Evolutionary conservation across 2,797 vertebrate genomes (phyloP), one percentile per base, ranked within the genome.

Genomic region (Aselliscus stoliczkanus): DNA sequence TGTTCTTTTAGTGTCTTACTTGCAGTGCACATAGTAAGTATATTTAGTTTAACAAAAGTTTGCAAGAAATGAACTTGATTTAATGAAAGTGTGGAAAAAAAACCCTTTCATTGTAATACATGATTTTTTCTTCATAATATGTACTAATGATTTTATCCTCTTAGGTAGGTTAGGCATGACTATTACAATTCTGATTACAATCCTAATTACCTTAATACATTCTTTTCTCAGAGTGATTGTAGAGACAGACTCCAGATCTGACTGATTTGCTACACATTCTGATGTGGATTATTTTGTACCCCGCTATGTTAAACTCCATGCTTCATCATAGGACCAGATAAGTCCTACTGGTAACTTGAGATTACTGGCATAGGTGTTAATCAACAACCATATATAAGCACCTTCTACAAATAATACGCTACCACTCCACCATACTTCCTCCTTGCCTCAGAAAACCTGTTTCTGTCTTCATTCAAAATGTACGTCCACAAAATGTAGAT

Each of bases 51-150:
- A 77, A 65, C 42, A 81, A 87, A 83, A 76, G 25, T 82, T 76
- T 34, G 29, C 67, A 92, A 56, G n/a, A 95, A 96, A 18, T 73
- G 47, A 27, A 90, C 76, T 94, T 90, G 58, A 77, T 60, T 84
- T 90, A 85, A 86, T 88, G 85, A 94, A 85, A 27, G 17, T 64
- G 67, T 83, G 15, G 11, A 44, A 60, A 20, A 14, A 44, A 64
- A 60, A 56, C 1, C 1, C 17, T 67, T 84, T 93, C 84, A 93
- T 72, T 81, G 8, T 5, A 39, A 82, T 85, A 44, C 72, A 37
- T 39, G 4, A 64, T 34, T 64, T 92, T 88, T 58, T 54, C 47
- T 88, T 39, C 52, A 62, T 18, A 70, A 82, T 82, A 84, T 39
- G 0, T 58, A 72, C 34, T 90, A 88, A 14, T 20, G 21, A 79